Percentiles rank a stretch among this genome's conserved stretches.
These are phyloP conservation scores for Ashinkailepas kermadecensis DNA, from an alignment of 2,888 invertebrate species.

Conservation along the genomic window DNA sequence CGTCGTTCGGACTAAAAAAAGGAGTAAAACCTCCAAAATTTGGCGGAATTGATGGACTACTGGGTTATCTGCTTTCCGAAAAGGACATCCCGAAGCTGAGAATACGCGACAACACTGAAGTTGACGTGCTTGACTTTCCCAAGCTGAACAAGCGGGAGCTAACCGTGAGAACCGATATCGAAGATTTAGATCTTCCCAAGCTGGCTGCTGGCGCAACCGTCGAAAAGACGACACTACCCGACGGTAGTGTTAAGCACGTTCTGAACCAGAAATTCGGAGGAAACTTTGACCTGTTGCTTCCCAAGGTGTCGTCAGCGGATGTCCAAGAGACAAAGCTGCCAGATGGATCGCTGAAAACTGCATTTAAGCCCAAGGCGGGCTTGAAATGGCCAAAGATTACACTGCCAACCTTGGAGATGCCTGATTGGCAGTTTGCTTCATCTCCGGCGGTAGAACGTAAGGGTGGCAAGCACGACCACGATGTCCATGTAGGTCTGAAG, in stretches of 20 bases:
- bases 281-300: constrained; percentile 25
- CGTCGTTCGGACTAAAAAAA: not conserved
- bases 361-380: constrained; percentile 1
- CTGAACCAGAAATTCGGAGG: constrained; percentile 21
- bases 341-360: constrained; percentile 16
- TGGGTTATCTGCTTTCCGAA: not conserved
- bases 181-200: not conserved
- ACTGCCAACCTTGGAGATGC: not conserved
- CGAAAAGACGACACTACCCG: not conserved
- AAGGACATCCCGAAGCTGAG: not conserved
- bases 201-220: not conserved
- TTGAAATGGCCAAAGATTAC: not conserved
- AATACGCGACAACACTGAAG: constrained; percentile 6
- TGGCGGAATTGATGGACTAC: not conserved
- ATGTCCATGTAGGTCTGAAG: not conserved
- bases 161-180: not conserved
- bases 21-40: not conserved
- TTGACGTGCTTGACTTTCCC: not conserved
- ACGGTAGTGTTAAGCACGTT: not conserved
- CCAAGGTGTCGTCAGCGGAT: constrained; percentile 25
- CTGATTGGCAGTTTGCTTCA: not conserved
- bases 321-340: constrained; percentile 25
- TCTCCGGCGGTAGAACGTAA: not conserved
- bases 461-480: not conserved
- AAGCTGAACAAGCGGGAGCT: not conserved